Evolutionary conservation across 2,888 invertebrate genomes (phyloP).

Genomic region (Lochmaea crataegi): DNA sequence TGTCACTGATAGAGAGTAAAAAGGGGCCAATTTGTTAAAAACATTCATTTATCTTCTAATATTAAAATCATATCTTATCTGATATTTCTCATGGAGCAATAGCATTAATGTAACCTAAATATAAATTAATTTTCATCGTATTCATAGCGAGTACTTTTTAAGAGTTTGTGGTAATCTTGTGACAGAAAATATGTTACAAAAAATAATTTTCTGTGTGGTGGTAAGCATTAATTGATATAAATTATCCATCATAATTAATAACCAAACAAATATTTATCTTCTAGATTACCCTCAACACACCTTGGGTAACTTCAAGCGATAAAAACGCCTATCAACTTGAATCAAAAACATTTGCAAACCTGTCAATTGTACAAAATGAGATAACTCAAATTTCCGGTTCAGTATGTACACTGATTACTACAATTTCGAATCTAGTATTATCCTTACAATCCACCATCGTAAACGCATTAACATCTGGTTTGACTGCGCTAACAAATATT

Average conservation of each 20-base stretch:
- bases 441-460: not conserved
- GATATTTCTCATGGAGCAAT: not conserved
- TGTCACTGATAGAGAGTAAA: too few relatives aligned
- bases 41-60: not conserved
- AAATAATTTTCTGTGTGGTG: not conserved
- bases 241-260: too few relatives aligned
- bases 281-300: not conserved
- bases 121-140: not conserved
- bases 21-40: not conserved
- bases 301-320: not conserved
- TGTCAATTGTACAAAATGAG: not conserved
- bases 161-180: too few relatives aligned
- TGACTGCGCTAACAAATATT: not conserved
- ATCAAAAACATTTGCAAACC: not conserved
- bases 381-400: not conserved
- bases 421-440: not conserved
- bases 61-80: slow-evolving; percentile 2
- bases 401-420: not conserved
- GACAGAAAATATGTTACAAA: not conserved
- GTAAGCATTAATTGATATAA: too few relatives aligned
- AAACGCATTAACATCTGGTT: not conserved
- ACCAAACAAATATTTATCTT: not conserved
- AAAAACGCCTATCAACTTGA: not conserved
- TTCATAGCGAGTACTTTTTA: not conserved
- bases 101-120: not conserved